phyloP scores from a whole-genome alignment of 2,888 invertebrate species.

The Acrocyrtus sp. region DNA sequence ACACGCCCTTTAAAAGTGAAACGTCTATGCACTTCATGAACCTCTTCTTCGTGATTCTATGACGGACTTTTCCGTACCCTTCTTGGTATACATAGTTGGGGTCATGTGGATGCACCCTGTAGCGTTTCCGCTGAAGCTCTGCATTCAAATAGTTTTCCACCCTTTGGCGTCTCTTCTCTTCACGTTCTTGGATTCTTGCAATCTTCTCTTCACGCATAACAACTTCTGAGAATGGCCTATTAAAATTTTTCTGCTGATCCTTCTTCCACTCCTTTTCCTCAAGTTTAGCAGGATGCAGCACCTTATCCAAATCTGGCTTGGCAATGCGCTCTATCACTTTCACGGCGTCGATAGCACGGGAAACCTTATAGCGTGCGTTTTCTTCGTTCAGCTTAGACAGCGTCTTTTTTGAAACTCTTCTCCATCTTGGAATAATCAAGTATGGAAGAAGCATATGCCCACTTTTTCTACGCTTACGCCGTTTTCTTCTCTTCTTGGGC shows the following conservation, averaged over 20 bases:
- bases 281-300: neutral
- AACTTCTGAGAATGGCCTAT: neutral
- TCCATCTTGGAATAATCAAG: slow-evolving; percentile 17
- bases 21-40: slow-evolving; percentile 29
- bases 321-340: neutral
- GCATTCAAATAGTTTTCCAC: neutral
- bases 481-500: neutral
- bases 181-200: neutral
- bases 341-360: slow-evolving; percentile 3
- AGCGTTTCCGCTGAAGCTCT: slow-evolving; percentile 25
- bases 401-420: neutral
- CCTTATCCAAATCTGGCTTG: neutral
- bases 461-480: neutral
- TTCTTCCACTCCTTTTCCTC: neutral
- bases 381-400: slow-evolving; percentile 10
- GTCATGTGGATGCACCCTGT: slow-evolving; percentile 21
- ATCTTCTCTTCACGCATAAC: neutral
- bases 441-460: neutral
- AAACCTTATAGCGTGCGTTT: neutral
- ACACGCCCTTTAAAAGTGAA: slow-evolving; percentile 4
- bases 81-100: neutral
- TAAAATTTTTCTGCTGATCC: neutral
- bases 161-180: neutral
- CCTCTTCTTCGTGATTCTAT: slow-evolving; percentile 18
- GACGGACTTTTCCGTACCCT: slow-evolving; percentile 15